These are phyloP conservation scores for Varanus salvator DNA, from an alignment of 2,113 vertebrate genomes.

Conservation along the genomic window DNA sequence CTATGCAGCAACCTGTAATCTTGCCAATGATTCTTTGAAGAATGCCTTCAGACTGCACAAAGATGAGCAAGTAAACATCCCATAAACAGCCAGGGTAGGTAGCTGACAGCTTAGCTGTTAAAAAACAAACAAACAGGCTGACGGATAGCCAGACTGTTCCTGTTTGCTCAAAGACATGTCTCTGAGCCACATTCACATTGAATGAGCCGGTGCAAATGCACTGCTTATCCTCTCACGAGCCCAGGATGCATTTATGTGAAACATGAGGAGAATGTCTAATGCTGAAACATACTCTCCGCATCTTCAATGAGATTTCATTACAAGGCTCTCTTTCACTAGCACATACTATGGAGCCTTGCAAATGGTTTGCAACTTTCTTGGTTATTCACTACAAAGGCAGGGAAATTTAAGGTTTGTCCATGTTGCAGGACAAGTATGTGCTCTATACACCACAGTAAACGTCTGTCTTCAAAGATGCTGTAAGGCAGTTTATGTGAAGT, in stretches of 20 bases:
- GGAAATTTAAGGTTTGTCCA: rapidly evolving
- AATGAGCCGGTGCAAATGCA: slow-evolving; percentile 75
- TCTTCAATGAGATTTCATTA: slow-evolving; percentile 83
- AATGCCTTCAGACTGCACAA: slow-evolving; percentile 49
- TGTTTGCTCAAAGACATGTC: slow-evolving; percentile 77
- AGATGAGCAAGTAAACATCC: slow-evolving; percentile 71
- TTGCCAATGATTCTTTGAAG: slow-evolving; percentile 63
- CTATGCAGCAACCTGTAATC: slow-evolving; percentile 59
- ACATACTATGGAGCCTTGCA: slow-evolving; percentile 49
- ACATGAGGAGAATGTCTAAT: slow-evolving; percentile 84
- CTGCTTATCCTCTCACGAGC: slow-evolving; percentile 73
- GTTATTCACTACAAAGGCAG: slow-evolving; percentile 3
- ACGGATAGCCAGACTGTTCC: slow-evolving; percentile 62
- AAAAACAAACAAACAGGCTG: slow-evolving; percentile 10
- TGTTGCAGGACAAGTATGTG: not conserved
- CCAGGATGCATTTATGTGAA: slow-evolving; percentile 81
- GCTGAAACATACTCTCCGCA: slow-evolving; percentile 77
- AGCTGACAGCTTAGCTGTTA: slow-evolving; percentile 71
- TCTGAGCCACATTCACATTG: slow-evolving; percentile 77
- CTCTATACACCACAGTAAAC: not conserved
- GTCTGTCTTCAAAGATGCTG: not conserved
- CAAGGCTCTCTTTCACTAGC: slow-evolving; percentile 66
- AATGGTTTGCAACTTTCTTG: slow-evolving; percentile 37
- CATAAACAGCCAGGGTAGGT: slow-evolving; percentile 60
- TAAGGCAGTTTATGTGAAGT: not conserved